A percentile compares a stretch with the other conserved stretches of the same genome.
Conservation (phyloP, 2,113 vertebrate species). For the Zapus hudsonius region DNA sequence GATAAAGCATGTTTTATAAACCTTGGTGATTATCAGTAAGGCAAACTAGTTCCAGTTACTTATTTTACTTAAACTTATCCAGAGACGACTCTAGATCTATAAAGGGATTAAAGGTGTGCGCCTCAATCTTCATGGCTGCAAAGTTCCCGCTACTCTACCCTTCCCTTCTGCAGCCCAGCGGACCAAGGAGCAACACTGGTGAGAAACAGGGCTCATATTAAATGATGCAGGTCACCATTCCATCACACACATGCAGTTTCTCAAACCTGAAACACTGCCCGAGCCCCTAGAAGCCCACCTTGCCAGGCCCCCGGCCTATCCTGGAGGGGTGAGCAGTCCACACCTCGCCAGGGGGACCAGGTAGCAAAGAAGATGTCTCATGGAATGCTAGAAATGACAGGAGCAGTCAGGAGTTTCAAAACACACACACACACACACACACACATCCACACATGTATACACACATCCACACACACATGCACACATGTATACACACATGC, state of each 20-base stretch:
- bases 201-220: neutral
- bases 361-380: neutral
- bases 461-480: neutral
- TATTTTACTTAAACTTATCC: neutral
- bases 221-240: neutral
- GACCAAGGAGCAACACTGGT: neutral
- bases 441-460: neutral
- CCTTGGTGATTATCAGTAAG: neutral
- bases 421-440: neutral
- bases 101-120: no score
- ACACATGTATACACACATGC: no score
- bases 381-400: neutral
- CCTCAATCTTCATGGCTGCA: neutral
- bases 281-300: no score
- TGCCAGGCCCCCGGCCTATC: neutral
- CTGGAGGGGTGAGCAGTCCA: rapidly evolving
- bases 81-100: neutral
- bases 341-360: neutral
- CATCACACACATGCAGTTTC: neutral
- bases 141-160: neutral
- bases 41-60: neutral
- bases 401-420: neutral
- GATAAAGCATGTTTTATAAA: neutral
- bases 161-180: neutral
- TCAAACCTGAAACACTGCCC: neutral